phyloP scores from a whole-genome alignment of 2,888 invertebrate species.

The Crematogaster levior region DNA sequence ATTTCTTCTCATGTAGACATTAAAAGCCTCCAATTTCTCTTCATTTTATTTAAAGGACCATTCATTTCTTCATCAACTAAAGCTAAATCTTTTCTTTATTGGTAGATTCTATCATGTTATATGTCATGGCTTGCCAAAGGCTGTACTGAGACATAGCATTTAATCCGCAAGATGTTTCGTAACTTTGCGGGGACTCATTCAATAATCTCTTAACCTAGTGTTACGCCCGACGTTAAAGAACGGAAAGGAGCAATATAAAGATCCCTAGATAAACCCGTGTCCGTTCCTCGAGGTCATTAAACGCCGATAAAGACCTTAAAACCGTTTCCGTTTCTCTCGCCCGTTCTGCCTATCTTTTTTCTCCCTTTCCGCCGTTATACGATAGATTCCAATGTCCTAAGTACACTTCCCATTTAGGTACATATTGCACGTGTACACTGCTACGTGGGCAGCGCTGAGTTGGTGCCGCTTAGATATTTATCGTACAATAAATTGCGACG shows the following conservation, averaged over 20 bases:
- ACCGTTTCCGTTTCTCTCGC: slow-evolving; percentile 27
- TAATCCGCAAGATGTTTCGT: slow-evolving; percentile 28
- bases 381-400: slow-evolving; percentile 46
- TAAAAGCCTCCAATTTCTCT: neutral
- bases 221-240: slow-evolving; percentile 53
- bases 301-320: slow-evolving; percentile 60
- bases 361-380: slow-evolving; percentile 18
- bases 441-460: neutral
- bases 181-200: slow-evolving; percentile 46
- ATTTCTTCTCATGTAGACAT: neutral
- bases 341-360: neutral
- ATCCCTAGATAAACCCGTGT: slow-evolving; percentile 61
- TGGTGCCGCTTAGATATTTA: slow-evolving; percentile 1
- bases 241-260: slow-evolving; percentile 65
- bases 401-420: slow-evolving; percentile 35
- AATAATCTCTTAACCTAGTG: slow-evolving; percentile 65
- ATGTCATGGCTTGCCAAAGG: slow-evolving; percentile 25
- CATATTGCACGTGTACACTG: neutral
- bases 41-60: neutral
- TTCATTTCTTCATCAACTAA: neutral
- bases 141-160: neutral
- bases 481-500: slow-evolving; percentile 26
- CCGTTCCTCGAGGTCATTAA: slow-evolving; percentile 61
- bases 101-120: neutral
- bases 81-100: neutral